phyloP scores from a whole-genome alignment of 2,113 vertebrate species.

The Centropus unirufus region DNA sequence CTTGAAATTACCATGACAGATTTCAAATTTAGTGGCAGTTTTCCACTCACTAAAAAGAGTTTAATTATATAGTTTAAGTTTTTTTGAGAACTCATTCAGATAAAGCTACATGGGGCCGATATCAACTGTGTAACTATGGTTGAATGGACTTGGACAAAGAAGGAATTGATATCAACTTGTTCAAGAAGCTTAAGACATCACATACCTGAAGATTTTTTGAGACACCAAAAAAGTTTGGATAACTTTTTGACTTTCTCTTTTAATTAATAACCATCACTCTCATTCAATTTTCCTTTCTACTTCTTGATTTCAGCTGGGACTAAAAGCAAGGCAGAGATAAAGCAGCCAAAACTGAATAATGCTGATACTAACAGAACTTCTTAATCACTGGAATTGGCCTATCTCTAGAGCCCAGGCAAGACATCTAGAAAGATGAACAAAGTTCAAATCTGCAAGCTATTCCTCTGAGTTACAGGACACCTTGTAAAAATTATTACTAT shows the following conservation, averaged over 20 bases:
- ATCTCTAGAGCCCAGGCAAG: conserved; percentile 29
- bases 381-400: conserved; percentile 11
- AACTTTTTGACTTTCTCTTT: conserved; percentile 11
- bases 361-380: conserved; percentile 43
- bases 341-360: conserved; percentile 26
- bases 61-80: conserved; percentile 41
- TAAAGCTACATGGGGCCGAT: neutral
- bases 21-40: conserved; percentile 58
- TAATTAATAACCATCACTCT: conserved; percentile 29
- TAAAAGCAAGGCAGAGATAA: conserved; percentile 27
- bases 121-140: neutral
- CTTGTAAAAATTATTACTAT: neutral
- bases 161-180: neutral
- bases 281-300: conserved; percentile 25
- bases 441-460: neutral
- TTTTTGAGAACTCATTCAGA: neutral
- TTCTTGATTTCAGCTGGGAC: conserved; percentile 58
- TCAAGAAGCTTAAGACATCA: neutral
- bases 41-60: conserved; percentile 34
- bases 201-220: neutral
- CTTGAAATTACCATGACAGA: conserved; percentile 60
- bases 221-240: neutral
- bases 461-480: neutral
- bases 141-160: neutral
- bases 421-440: neutral